A percentile compares a stretch with the other conserved stretches of the same genome.
Conservation (phyloP, 2,113 vertebrate species). For the Eretmochelys imbricata region DNA sequence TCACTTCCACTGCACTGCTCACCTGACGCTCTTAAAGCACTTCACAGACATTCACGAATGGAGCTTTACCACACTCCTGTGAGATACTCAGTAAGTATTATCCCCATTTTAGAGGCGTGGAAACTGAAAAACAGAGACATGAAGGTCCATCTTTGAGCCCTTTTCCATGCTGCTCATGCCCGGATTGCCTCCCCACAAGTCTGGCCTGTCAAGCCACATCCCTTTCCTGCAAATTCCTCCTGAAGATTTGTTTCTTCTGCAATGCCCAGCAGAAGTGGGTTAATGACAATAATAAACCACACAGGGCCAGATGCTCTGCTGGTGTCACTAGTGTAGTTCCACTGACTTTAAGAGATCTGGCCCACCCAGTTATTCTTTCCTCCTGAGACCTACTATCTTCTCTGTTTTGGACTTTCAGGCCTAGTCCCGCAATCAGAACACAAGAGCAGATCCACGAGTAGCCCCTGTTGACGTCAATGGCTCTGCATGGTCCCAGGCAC, state of each 20-base stretch:
- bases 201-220: not conserved
- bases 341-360: not conserved
- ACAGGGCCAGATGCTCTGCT: not conserved
- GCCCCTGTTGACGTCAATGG: not conserved
- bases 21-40: not conserved
- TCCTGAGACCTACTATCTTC: rapidly evolving
- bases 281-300: not conserved
- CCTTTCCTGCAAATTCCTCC: not conserved
- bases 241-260: not conserved
- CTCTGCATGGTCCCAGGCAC: rapidly evolving
- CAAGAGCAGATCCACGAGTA: not conserved
- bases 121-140: not conserved
- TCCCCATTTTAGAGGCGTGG: not conserved
- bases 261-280: not conserved
- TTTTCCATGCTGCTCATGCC: not conserved
- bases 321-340: not conserved
- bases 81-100: not conserved
- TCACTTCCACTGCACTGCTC: not conserved
- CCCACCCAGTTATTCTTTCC: not conserved
- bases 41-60: not conserved
- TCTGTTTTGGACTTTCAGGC: not conserved
- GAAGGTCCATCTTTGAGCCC: not conserved
- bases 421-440: not conserved
- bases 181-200: not conserved
- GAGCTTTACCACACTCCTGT: not conserved